A percentile compares a stretch with the other conserved stretches of the same genome.
phyloP scores from a whole-genome alignment of 2,113 vertebrate genomes.

The Dicrurus megarhynchus region DNA sequence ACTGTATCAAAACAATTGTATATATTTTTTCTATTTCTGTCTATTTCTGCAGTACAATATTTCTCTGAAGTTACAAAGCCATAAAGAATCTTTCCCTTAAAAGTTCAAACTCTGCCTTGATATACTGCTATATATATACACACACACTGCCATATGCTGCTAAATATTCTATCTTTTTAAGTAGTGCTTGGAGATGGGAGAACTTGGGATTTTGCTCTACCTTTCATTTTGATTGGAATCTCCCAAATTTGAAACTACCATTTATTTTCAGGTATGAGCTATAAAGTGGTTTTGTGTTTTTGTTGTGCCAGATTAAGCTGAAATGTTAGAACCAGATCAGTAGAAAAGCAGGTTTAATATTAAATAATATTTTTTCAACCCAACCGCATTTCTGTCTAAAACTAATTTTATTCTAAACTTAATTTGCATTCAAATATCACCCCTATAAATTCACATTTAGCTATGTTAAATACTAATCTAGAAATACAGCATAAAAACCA shows the following conservation, averaged over 20 bases:
- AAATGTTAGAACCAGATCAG: background rate
- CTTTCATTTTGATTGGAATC: background rate
- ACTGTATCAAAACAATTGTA: background rate
- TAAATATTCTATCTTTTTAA: background rate
- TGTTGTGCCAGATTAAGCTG: background rate
- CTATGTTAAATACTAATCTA: background rate
- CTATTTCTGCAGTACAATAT: background rate
- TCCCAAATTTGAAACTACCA: background rate
- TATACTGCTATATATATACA: background rate
- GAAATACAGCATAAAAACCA: background rate
- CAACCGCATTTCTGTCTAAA: background rate
- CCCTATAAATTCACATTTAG: background rate
- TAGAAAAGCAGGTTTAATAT: background rate
- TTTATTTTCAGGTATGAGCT: background rate
- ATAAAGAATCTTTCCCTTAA: background rate
- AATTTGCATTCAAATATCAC: background rate
- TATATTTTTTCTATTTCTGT: background rate
- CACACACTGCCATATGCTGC: background rate
- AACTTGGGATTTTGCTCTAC: background rate
- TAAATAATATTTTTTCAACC: background rate
- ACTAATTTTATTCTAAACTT: background rate
- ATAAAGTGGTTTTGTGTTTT: background rate
- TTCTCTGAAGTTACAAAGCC: conserved; percentile 16
- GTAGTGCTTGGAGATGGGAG: background rate
- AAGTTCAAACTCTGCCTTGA: conserved; percentile 10